phyloP scores from a whole-genome alignment of 2,888 invertebrate genomes.

The Ischnura elegans region DNA sequence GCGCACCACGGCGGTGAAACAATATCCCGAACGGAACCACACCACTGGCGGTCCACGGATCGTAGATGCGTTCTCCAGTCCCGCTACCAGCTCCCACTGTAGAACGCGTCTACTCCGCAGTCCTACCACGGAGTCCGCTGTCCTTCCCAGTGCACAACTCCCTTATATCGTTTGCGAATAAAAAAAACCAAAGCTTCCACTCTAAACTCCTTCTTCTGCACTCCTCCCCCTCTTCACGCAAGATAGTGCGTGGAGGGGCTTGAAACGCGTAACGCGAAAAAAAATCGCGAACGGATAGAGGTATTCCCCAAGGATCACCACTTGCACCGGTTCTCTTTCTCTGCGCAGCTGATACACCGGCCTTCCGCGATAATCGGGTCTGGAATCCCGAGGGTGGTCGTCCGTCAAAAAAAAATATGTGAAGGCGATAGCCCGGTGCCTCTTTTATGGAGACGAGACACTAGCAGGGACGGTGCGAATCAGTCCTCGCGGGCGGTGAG shows the following conservation, averaged over 20 bases:
- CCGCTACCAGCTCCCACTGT: neutral
- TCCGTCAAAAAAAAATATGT: neutral
- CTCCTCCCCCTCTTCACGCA: neutral
- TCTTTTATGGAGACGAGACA: neutral
- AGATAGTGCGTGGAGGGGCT: neutral
- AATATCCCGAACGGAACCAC: neutral
- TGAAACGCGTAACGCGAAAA: neutral
- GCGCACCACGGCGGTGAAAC: neutral
- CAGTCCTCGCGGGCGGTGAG: neutral
- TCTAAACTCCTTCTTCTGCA: no score
- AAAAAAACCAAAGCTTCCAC: neutral
- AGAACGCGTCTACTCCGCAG: neutral
- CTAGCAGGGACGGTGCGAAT: neutral
- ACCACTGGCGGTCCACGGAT: neutral
- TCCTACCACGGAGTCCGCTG: neutral
- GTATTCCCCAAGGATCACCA: slow-evolving; percentile 22
- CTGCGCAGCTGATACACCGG: neutral
- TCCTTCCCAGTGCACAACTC: neutral
- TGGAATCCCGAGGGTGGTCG: slow-evolving; percentile 3
- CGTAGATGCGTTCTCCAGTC: neutral
- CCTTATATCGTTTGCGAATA: neutral
- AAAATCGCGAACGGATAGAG: neutral
- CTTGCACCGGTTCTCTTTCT: neutral
- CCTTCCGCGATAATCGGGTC: slow-evolving; percentile 1
- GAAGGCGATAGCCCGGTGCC: neutral